Base-by-base conservation (phyloP, 2,797 vertebrate genomes). In the Sebastes diaconus region DNA sequence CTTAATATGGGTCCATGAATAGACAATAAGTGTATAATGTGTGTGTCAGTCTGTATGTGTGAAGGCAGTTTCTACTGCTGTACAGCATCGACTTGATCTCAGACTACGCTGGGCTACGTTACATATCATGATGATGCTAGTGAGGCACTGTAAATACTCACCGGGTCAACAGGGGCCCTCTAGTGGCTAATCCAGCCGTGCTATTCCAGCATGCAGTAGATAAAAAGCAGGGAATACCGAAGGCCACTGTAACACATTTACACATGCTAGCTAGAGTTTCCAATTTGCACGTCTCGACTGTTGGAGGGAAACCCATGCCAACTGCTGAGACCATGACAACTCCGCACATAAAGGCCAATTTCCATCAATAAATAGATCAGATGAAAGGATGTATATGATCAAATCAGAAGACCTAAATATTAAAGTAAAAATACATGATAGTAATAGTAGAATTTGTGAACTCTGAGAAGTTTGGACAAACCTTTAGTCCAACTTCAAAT, bases 81-180 rank as follows among this genome's bases (percentile, higher is more conserved):
- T 76, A 73, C 88, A 90, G 86, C 90, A 85, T 81, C 85, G 81
- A 86, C 91, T 80, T 86, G 83, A 86, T 75, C 81, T 87, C 76
- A 83, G 86, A 88, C 84, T 75, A 46, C 74, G 87, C 86, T 88
- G 85, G 81, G 84, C 91, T 87, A 84, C 83, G 90, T 90, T 93
- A 91, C 91, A 93, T 76, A 84, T 90, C 88, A 39, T 39, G 8
- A 20, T 20, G 59, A 22, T 13, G 60, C 3, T 6, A 36, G 24
- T 64, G 61, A 39, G 20, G 32, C 12, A 22, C n/a, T 36, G 34
- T 36, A 39, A n/a, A 59, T 3, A 54, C 65, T 65, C 39, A 54
- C 25, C 4, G 8, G 30, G 39, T 46, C 24, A 54, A 6, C 0
- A 24, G 71, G 24, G 50, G 67, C 72, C 75, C 55, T 25, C 52